Base-by-base conservation (phyloP, 2,113 vertebrate genomes). In the Sebastes schlegelii region DNA sequence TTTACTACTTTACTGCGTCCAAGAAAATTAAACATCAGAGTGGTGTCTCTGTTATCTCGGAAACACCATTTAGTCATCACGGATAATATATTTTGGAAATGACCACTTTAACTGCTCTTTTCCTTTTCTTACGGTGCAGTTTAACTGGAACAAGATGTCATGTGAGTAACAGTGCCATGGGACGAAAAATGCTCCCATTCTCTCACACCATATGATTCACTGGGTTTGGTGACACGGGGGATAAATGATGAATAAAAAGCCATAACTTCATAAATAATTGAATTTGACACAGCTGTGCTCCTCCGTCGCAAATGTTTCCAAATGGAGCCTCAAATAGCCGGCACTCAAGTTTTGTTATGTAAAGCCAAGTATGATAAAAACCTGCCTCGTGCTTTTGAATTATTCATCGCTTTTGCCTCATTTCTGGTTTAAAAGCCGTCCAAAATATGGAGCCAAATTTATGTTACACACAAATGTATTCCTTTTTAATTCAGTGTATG, bases 261-360 rank as follows among this genome's bases (percentile, higher is more conserved):
- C 73, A 79, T 45, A 80, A 81, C 74, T 83, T 90, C 77, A 89
- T 93, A 79, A 90, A 91, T 93, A 92, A 91, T 91, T 90, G 71
- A 90, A 74, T 48, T 21, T 19, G 81, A 88, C 89, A 93, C 86
- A 90, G 90, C 84, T 89, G 89, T 82, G 86, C 62, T 84, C 42
- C 65, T 90, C 64, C 12, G 77, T 55, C 84, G 80, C 60, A 82
- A 79, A 85, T 74, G 89, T 71, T 87, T 76, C 75, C 34, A 71
- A 79, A 84, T 43, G 74, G 60, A 69, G 69, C 82, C 84, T 74
- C 84, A 91, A 91, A 95, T 88, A 93, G 81, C 64, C 65, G 5
- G 60, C 78, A 62, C 65, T 80, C 58, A 0, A 34, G 58, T 85
- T 77, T 89, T 74, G 84, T 92, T 91, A 90, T 71, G 75, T 86